phyloP scores from a whole-genome alignment of 2,888 invertebrate species.

The Punctoribates punctum region DNA sequence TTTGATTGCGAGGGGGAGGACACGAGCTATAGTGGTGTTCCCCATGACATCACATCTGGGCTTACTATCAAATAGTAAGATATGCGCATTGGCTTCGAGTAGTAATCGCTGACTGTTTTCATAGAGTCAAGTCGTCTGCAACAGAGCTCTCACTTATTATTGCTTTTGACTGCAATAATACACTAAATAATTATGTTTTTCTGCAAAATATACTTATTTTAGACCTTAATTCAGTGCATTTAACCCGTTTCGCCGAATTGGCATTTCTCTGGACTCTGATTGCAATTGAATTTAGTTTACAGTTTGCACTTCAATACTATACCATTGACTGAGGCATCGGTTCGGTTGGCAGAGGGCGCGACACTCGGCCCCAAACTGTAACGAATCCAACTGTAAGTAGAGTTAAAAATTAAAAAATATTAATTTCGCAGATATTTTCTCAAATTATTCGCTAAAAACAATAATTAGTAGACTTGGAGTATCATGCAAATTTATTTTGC shows the following conservation, averaged over 20 bases:
- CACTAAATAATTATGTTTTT: conserved; percentile 3
- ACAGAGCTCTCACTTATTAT: conserved; percentile 7
- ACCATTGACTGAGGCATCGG: neutral
- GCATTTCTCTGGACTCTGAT: neutral
- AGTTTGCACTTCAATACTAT: neutral
- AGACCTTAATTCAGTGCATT: conserved; percentile 7
- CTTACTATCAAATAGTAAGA: conserved; percentile 21
- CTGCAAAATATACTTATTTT: neutral
- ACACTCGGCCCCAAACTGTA: too few species aligned
- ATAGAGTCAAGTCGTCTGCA: conserved; percentile 32
- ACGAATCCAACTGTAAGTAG: too few species aligned
- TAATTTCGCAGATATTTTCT: too few species aligned
- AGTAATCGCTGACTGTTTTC: conserved; percentile 22
- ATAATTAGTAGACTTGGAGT: too few species aligned
- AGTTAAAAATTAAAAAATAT: too few species aligned
- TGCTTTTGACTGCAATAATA: neutral
- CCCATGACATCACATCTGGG: conserved; percentile 22
- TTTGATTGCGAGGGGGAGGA: neutral
- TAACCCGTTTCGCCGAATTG: neutral
- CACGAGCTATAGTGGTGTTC: neutral
- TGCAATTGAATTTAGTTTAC: conserved; percentile 15
- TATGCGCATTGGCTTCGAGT: neutral
- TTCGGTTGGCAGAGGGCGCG: neutral
- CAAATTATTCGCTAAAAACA: too few species aligned
- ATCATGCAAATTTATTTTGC: too few species aligned